Conservation (phyloP, 2,113 vertebrate species). For the Odocoileus virginianus region DNA sequence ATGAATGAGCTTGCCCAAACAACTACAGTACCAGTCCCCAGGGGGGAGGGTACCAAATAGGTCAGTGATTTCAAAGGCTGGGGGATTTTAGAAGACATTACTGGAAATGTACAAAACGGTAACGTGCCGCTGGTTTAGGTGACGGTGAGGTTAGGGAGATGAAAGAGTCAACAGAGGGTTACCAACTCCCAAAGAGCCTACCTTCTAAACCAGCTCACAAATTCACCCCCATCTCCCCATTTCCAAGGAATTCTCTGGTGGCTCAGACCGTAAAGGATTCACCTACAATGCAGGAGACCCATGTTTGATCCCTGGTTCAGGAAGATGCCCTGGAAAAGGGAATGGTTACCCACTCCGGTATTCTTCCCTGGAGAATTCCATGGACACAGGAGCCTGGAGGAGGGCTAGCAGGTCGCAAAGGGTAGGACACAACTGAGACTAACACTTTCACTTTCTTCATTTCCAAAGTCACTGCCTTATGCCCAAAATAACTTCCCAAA, state of each 20-base stretch:
- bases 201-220: background rate
- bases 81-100: background rate
- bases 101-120: background rate
- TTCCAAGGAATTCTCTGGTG: background rate
- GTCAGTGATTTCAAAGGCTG: conserved; percentile 1
- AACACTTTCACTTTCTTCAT: background rate
- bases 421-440: background rate
- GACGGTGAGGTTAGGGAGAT: background rate
- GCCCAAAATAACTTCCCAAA: background rate
- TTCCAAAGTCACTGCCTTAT: background rate
- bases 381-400: background rate
- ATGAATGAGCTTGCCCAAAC: background rate
- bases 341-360: background rate
- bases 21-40: background rate
- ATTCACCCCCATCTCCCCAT: background rate
- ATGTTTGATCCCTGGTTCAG: background rate
- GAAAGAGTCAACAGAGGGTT: background rate
- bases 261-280: background rate
- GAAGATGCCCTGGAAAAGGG: background rate
- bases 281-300: background rate
- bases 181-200: background rate
- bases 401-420: background rate
- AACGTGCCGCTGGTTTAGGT: background rate
- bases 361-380: background rate
- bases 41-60: background rate